Conservation (phyloP, 2,113 vertebrate species). For the Equus przewalskii region DNA sequence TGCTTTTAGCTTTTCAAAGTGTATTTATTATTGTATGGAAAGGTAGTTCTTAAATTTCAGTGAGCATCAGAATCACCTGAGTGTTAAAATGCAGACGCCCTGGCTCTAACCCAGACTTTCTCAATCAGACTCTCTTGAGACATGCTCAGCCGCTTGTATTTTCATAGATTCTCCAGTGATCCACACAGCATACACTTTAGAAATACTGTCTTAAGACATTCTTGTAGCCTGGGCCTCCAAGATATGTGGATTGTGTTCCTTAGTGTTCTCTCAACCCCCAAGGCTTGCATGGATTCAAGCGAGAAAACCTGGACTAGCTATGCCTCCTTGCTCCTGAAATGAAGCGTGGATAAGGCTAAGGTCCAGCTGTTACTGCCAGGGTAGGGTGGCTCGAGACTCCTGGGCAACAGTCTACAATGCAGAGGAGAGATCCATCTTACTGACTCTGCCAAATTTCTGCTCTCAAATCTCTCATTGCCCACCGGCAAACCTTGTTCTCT, state of each 20-base stretch:
- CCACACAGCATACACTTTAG: background rate
- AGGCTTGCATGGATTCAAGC: background rate
- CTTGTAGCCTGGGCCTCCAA: background rate
- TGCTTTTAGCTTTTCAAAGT: slow-evolving; percentile 22
- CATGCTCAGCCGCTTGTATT: background rate
- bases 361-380: background rate
- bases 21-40: background rate
- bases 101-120: background rate
- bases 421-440: background rate
- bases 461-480: background rate
- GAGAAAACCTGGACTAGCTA: background rate
- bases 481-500: background rate
- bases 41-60: background rate
- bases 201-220: slow-evolving; percentile 1
- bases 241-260: background rate
- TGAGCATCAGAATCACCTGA: background rate
- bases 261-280: background rate
- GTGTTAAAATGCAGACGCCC: background rate
- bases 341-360: background rate
- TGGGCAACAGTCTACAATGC: background rate
- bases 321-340: background rate
- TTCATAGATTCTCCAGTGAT: background rate
- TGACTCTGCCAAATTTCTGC: background rate
- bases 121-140: slow-evolving; percentile 14
- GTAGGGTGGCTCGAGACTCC: background rate